phyloP scores from a whole-genome alignment of 2,888 invertebrate genomes.

The Thymelicus acteon region DNA sequence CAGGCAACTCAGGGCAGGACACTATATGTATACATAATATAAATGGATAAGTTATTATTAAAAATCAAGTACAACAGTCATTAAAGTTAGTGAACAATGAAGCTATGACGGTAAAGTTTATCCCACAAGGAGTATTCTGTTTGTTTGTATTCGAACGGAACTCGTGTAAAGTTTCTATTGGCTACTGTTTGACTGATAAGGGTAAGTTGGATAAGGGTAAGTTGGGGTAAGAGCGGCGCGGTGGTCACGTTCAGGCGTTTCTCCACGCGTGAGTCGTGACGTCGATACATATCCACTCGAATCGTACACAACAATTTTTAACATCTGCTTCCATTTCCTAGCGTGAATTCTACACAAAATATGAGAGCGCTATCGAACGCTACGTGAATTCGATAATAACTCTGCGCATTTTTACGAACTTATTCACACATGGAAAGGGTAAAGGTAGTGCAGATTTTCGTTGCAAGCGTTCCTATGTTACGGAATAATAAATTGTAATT shows the following conservation, averaged over 20 bases:
- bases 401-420: constrained; percentile 25
- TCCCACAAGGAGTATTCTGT: constrained; percentile 13
- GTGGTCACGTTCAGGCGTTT: constrained; percentile 44
- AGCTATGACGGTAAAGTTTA: constrained; percentile 3
- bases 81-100: neutral
- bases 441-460: constrained; percentile 21
- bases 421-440: constrained; percentile 24
- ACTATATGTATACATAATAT: no score
- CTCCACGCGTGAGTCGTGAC: constrained; percentile 45
- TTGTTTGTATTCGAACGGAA: constrained; percentile 25
- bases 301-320: constrained; percentile 47
- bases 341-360: constrained; percentile 40
- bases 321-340: constrained; percentile 46
- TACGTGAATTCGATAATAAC: constrained; percentile 34
- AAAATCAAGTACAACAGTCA: no score
- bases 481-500: constrained; percentile 23
- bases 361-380: constrained; percentile 31
- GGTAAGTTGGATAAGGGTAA: constrained; percentile 31
- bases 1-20: no score
- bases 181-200: constrained; percentile 43
- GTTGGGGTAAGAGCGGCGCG: constrained; percentile 24
- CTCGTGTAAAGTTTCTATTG: constrained; percentile 38
- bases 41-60: no score
- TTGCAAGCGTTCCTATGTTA: constrained; percentile 12
- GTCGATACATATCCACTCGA: constrained; percentile 46